Evolutionary conservation across 2,888 invertebrate species (phyloP).

Genomic region (Holacanthella duospinosa): DNA sequence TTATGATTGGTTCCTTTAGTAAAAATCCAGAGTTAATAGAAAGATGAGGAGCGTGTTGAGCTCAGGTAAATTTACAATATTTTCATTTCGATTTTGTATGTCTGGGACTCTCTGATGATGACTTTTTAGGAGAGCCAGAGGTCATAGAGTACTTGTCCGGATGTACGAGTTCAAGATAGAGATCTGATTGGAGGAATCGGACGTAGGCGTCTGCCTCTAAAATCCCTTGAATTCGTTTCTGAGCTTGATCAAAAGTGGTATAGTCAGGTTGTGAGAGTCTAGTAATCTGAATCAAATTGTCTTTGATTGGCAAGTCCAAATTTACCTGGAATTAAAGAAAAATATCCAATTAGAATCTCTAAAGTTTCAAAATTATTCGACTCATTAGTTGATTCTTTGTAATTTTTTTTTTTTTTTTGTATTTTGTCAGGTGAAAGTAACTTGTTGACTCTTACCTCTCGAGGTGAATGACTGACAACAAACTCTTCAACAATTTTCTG

Average conservation of each 20-base stretch:
- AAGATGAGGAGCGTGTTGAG: too few species aligned
- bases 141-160: conserved; percentile 36
- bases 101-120: neutral
- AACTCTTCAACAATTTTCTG: conserved; percentile 47
- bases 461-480: conserved; percentile 47
- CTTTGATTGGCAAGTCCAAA: conserved; percentile 47
- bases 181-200: conserved; percentile 47
- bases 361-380: neutral
- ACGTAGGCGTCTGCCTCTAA: conserved; percentile 49
- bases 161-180: conserved; percentile 43
- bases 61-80: too few species aligned
- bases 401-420: too few species aligned
- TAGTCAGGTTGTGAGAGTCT: conserved; percentile 41
- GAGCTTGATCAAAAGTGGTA: conserved; percentile 47
- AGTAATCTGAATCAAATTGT: conserved; percentile 42
- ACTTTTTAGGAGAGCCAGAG: neutral
- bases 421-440: too few species aligned
- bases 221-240: conserved; percentile 47
- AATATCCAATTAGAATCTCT: neutral
- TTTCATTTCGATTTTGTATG: too few species aligned
- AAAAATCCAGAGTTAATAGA: too few species aligned
- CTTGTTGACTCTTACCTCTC: conserved; percentile 43
- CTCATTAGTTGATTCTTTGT: neutral
- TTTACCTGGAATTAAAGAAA: conserved; percentile 43
- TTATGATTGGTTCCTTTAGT: neutral